phyloP scores from a whole-genome alignment of 2,797 vertebrate species.

The Epinephelus malabaricus region DNA sequence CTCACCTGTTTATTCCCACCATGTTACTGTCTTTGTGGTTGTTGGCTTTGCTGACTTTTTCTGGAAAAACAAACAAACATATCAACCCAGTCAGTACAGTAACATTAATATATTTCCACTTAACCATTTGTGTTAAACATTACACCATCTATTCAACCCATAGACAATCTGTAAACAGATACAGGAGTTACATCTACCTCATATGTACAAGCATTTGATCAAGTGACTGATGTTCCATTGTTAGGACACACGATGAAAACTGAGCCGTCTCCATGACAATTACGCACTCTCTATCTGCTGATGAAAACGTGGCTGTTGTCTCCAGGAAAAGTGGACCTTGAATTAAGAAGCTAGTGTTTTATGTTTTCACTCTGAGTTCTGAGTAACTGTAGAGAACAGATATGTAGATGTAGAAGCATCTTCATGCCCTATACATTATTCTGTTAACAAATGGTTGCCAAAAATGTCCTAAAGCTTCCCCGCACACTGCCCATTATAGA shows the following conservation, averaged over 20 bases:
- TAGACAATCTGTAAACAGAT: neutral
- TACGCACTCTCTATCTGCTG: neutral
- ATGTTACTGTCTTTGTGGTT: constrained; percentile 95
- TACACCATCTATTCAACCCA: neutral
- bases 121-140: no score
- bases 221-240: neutral
- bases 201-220: neutral
- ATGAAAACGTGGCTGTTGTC: neutral
- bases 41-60: constrained; percentile 99
- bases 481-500: constrained; percentile 9
- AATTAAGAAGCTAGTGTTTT: neutral
- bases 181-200: neutral
- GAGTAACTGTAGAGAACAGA: neutral
- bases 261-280: neutral
- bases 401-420: neutral
- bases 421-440: neutral
- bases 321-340: neutral
- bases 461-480: constrained; percentile 19
- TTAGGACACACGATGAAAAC: neutral
- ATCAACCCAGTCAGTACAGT: neutral
- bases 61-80: constrained; percentile 78
- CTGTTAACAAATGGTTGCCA: neutral
- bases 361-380: neutral
- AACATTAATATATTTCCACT: neutral
- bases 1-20: constrained; percentile 94